phyloP scores from a whole-genome alignment of 2,797 vertebrate species.

The Poecile montanus region DNA sequence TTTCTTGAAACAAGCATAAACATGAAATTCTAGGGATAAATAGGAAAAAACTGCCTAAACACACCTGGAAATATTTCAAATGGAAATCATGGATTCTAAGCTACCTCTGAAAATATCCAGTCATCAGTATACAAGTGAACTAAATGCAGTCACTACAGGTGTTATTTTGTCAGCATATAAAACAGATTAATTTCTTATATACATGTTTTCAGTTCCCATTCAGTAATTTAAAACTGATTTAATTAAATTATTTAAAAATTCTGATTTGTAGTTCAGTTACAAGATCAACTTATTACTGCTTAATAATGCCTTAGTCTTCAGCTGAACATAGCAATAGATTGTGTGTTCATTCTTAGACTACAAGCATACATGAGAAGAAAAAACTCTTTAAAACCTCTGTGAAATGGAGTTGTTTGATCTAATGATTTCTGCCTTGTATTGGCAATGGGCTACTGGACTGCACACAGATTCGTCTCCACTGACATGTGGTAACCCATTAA shows the following conservation, averaged over 20 bases:
- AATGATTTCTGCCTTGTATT: slow-evolving; percentile 17
- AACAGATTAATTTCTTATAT: not conserved
- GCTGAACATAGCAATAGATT: not conserved
- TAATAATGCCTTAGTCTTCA: not conserved
- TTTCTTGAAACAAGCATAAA: slow-evolving; percentile 14
- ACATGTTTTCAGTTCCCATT: not conserved
- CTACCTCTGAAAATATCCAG: not conserved
- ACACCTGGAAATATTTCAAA: not conserved
- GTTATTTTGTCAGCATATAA: not conserved
- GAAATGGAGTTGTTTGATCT: not conserved
- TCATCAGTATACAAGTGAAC: not conserved
- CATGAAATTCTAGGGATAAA: not conserved
- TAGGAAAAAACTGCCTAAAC: not conserved
- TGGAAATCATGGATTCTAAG: not conserved
- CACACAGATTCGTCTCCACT: not conserved
- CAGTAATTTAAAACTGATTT: not conserved
- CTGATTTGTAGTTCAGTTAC: not conserved
- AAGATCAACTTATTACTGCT: not conserved
- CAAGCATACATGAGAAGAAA: not conserved
- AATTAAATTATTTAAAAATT: not conserved
- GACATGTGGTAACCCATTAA: not conserved
- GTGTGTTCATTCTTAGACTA: not conserved
- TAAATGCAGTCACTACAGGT: not conserved
- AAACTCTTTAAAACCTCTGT: not conserved
- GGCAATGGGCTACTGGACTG: not conserved